Evolutionary conservation across 2,113 vertebrate genomes (phyloP).

Genomic region (Solenodon paradoxus): DNA sequence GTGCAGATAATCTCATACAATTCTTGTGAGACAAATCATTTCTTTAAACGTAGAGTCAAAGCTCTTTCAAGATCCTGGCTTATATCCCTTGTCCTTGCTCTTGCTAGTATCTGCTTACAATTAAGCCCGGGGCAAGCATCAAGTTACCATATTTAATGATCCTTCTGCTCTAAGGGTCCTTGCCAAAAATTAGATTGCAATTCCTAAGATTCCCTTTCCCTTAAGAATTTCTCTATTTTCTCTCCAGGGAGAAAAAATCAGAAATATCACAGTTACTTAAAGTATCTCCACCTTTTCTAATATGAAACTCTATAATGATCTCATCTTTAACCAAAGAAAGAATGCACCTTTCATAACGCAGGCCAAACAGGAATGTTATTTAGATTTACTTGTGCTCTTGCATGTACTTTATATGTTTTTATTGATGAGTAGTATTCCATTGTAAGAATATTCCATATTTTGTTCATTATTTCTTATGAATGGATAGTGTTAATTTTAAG

Average conservation of each 20-base stretch:
- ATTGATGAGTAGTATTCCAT: not conserved
- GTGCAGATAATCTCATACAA: constrained; percentile 12
- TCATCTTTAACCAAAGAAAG: not conserved
- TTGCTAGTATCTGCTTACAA: constrained; percentile 58
- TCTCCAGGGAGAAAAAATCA: not conserved
- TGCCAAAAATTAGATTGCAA: constrained; percentile 58
- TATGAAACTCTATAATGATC: constrained; percentile 8
- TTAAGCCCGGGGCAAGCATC: constrained; percentile 51
- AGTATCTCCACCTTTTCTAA: not conserved
- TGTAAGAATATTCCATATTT: not conserved
- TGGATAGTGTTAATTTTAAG: not conserved
- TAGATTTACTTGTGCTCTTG: not conserved
- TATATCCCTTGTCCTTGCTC: constrained; percentile 42
- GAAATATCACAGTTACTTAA: not conserved
- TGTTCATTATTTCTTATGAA: not conserved
- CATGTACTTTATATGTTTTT: not conserved
- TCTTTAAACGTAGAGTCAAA: constrained; percentile 43
- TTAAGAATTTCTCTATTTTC: constrained; percentile 36
- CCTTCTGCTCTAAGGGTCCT: constrained; percentile 28
- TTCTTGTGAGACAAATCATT: constrained; percentile 36
- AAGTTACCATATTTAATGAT: constrained; percentile 53
- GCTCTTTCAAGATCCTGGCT: constrained; percentile 54
- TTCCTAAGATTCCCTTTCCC: constrained; percentile 51
- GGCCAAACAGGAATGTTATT: not conserved
- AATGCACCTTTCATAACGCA: not conserved